Conservation (phyloP, 1,140 invertebrate species). For the Sinonovacula constricta region DNA sequence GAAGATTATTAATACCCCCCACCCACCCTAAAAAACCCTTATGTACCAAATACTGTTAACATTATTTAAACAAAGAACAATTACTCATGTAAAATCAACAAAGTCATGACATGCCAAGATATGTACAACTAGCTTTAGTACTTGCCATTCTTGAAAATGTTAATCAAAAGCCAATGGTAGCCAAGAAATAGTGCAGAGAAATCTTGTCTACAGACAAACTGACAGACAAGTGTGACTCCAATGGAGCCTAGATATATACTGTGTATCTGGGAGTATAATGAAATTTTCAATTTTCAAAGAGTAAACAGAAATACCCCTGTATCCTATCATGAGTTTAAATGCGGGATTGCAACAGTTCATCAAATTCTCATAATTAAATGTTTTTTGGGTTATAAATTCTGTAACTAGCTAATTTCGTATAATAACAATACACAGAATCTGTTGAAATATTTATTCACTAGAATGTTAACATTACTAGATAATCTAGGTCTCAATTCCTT, state of each 20-base stretch:
- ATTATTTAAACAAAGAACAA: background rate
- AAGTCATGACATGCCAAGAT: background rate
- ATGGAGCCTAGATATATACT: background rate
- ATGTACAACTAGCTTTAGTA: background rate
- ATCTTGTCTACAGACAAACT: background rate
- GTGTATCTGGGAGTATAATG: background rate
- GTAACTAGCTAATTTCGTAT: too few species aligned
- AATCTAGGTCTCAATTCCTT: too few species aligned
- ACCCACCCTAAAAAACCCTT: background rate
- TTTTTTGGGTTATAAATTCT: too few species aligned
- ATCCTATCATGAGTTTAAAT: too few species aligned
- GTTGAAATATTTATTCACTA: too few species aligned
- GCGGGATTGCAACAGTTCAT: too few species aligned
- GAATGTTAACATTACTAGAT: too few species aligned
- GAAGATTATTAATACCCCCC: background rate
- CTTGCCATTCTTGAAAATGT: background rate
- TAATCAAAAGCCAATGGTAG: background rate
- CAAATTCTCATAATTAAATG: too few species aligned
- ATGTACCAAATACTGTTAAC: background rate
- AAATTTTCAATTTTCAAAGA: background rate
- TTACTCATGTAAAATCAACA: background rate
- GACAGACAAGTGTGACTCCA: background rate
- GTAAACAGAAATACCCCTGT: too few species aligned
- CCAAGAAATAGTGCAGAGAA: background rate
- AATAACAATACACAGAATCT: too few species aligned